Conservation (phyloP, 1,140 invertebrate species). For the Melitaea cinxia region DNA sequence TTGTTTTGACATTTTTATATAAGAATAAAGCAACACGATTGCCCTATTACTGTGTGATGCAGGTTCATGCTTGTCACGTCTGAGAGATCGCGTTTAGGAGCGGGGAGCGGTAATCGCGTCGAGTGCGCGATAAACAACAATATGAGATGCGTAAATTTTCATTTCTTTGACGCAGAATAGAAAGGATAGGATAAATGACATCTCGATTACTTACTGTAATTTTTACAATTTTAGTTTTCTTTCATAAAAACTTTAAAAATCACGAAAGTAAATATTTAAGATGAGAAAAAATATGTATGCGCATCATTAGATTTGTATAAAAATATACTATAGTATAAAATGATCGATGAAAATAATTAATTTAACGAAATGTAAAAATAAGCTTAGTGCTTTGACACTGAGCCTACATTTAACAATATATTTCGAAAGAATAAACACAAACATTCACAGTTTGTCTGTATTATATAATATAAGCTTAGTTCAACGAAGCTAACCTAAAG, state of each 20-base stretch:
- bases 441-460: no score
- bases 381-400: no score
- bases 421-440: no score
- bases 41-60: slow-evolving; percentile 6
- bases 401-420: no score
- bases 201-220: background rate
- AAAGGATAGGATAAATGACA: background rate
- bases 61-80: slow-evolving; percentile 8
- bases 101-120: slow-evolving; percentile 17
- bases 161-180: background rate
- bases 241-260: background rate
- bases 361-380: no score
- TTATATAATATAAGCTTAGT: no score
- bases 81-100: slow-evolving; percentile 10
- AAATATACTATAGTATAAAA: no score
- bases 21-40: background rate
- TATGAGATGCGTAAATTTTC: slow-evolving; percentile 17
- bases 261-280: no score
- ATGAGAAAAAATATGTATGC: no score
- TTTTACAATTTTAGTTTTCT: background rate
- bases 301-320: no score
- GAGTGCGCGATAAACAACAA: slow-evolving; percentile 22
- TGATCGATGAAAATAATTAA: no score
- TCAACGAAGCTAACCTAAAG: no score
- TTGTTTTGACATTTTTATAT: slow-evolving; percentile 1